Conservation (phyloP, 2,113 vertebrate species). For the Pelodiscus sinensis region DNA sequence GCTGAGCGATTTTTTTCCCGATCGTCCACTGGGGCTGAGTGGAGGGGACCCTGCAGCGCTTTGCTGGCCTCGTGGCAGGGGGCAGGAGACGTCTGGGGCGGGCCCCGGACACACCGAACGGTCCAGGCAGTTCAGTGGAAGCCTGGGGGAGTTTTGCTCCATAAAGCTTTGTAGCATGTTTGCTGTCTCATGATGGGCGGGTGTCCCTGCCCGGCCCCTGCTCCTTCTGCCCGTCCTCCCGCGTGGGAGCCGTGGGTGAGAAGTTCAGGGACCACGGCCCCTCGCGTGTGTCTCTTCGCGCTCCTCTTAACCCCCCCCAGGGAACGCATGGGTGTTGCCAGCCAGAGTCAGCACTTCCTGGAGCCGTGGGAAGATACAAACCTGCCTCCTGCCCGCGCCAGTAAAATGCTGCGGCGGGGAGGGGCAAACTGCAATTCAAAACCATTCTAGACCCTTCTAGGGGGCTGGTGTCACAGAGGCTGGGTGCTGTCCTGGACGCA, state of each 20-base stretch:
- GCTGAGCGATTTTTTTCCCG: not conserved
- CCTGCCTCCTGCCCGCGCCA: not conserved
- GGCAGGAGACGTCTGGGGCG: not conserved
- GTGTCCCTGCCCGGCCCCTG: not conserved
- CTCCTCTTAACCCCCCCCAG: not conserved
- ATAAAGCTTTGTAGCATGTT: not conserved
- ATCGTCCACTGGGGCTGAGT: not conserved
- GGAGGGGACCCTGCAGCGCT: not conserved
- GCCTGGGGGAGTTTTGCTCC: not conserved
- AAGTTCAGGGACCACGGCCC: not conserved
- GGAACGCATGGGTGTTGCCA: not conserved
- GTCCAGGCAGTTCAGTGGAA: not conserved
- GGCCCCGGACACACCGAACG: not conserved
- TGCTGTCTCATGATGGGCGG: not conserved
- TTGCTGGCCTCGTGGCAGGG: not conserved
- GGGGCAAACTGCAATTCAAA: not conserved
- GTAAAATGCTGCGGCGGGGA: not conserved
- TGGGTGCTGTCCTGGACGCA: not conserved
- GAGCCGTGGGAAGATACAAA: not conserved
- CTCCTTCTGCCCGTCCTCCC: not conserved
- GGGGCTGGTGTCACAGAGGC: not conserved
- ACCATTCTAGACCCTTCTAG: not conserved
- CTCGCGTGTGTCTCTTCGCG: not conserved
- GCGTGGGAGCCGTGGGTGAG: not conserved
- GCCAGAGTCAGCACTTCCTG: not conserved